Evolutionary conservation across 2,797 vertebrate species (phyloP), one percentile per base, ranked within the genome.

Genomic region (Anolis apletophallus): DNA sequence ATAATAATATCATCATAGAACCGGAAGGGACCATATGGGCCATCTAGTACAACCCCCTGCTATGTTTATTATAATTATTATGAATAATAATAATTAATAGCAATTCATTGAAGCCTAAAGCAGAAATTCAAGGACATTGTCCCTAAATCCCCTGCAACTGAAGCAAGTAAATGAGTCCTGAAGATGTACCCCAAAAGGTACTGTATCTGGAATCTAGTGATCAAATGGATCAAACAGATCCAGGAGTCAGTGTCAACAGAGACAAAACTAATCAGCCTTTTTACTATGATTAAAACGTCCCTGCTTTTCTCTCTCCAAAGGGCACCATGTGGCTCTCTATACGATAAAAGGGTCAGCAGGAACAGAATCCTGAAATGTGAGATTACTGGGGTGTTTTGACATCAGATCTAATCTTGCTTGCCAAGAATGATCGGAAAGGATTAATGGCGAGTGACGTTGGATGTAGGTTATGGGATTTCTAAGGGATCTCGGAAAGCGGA

Each of bases 321-420:
- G 0, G 10, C 67, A 0, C 36, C 8, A 0, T 3, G 0, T 34
- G 0, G 32, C 64, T 1, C 0, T n/a, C 46, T 5, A 46, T 13
- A 50, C 0, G 1, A 34, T 19, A 76, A 77, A 1, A 54, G 64
- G 87, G 81, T 67, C 90, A 77, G 81, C 0, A 67, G 80, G 46
- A 4, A 0, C 1, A 1, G 5, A 46, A 3, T 0, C 5, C 76
- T 4, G 29, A 23, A 23, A 59, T 0, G 0, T 32, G 74, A 32
- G 93, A 85, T 93, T 86, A 93, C 5, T 90, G 75, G 8, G 2
- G 59, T 26, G 50, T 40, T 73, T 64, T 89, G 93, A 86, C 93
- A 93, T 93, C 91, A 89, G 0, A 0, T 0, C 0, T 90, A 90
- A 91, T 88, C 93, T 21, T 67, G 26, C 74, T 79, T 46, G 85